Conservation (phyloP, 37 sponge, comb jelly and placozoan genomes). For the Cladorhizidae sp. region DNA sequence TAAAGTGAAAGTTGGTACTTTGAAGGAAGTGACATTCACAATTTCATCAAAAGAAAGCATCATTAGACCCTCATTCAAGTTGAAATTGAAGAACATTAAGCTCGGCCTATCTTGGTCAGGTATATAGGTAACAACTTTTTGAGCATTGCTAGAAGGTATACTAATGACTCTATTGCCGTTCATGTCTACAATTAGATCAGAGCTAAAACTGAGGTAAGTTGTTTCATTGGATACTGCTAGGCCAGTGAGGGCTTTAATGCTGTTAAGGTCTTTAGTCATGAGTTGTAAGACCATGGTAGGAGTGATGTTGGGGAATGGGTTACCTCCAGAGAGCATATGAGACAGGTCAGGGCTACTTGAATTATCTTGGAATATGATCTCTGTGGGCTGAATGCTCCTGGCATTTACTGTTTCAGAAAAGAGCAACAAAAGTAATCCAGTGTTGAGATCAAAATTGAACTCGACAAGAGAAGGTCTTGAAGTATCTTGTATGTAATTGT, state of each 20-base stretch:
- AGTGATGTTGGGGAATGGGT: constrained; percentile 20
- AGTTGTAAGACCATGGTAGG: constrained; percentile 52
- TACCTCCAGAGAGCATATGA: constrained; percentile 69
- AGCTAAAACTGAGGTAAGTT: constrained; percentile 72
- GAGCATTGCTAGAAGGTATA: constrained; percentile 47
- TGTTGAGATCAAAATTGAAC: constrained; percentile 75
- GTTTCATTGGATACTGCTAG: constrained; percentile 54
- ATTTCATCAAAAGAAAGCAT: constrained; percentile 73
- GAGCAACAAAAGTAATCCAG: constrained; percentile 45
- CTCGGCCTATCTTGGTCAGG: constrained; percentile 46
- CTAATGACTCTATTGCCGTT: constrained; percentile 67
- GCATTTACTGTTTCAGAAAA: constrained; percentile 89
- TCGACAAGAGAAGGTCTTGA: constrained; percentile 59
- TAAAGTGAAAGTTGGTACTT: constrained; percentile 46
- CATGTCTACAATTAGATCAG: constrained; percentile 81
- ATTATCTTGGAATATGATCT: constrained; percentile 60
- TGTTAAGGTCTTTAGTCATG: constrained; percentile 43
- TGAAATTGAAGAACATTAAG: constrained; percentile 54
- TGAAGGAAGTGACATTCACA: constrained; percentile 71
- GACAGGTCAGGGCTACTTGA: not conserved
- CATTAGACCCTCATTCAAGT: constrained; percentile 48
- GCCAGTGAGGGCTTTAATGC: constrained; percentile 52
- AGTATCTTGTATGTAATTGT: constrained; percentile 44
- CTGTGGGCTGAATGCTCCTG: constrained; percentile 44
- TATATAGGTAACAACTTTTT: constrained; percentile 21